Percentiles rank a stretch among this genome's conserved stretches.
These are phyloP conservation scores for Phenganax stokvisi DNA, from an alignment of 92 coral and sea anemone genomes.

Conservation along the genomic window DNA sequence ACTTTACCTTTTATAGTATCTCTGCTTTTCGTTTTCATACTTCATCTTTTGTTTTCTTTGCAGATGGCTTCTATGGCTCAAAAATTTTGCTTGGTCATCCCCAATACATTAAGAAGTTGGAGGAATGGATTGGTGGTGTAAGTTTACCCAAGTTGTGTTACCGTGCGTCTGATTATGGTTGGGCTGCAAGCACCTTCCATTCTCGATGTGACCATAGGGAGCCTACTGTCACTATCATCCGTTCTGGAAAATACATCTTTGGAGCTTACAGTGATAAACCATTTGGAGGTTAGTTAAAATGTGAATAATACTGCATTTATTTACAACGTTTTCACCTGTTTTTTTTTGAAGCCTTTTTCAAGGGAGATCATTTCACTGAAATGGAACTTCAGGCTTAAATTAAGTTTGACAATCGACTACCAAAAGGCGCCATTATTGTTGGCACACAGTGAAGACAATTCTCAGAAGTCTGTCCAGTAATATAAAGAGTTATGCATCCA, in stretches of 20 bases:
- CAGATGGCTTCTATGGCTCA: conserved; percentile 14
- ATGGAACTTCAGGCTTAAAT: too few relatives aligned
- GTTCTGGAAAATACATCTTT: not conserved
- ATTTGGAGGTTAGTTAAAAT: conserved; percentile 2
- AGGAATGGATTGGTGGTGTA: conserved; percentile 10
- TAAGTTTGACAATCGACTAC: too few relatives aligned
- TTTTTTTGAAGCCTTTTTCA: not conserved
- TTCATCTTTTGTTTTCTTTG: not conserved
- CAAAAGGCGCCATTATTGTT: too few relatives aligned
- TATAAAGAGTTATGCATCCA: not conserved
- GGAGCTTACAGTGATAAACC: not conserved
- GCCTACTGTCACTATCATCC: conserved; percentile 1
- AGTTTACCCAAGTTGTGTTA: not conserved
- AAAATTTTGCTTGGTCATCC: not conserved
- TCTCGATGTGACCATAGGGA: not conserved
- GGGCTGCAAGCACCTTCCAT: not conserved
- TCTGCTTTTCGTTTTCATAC: not conserved
- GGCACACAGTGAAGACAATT: not conserved
- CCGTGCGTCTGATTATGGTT: not conserved
- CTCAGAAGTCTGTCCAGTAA: not conserved
- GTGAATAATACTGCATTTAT: not conserved
- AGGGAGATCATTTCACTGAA: too few relatives aligned
- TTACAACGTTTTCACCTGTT: not conserved
- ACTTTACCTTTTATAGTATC: not conserved
- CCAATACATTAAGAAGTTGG: not conserved